phyloP scores from a whole-genome alignment of 2,888 invertebrate genomes.

The Cylloceria caligata region DNA sequence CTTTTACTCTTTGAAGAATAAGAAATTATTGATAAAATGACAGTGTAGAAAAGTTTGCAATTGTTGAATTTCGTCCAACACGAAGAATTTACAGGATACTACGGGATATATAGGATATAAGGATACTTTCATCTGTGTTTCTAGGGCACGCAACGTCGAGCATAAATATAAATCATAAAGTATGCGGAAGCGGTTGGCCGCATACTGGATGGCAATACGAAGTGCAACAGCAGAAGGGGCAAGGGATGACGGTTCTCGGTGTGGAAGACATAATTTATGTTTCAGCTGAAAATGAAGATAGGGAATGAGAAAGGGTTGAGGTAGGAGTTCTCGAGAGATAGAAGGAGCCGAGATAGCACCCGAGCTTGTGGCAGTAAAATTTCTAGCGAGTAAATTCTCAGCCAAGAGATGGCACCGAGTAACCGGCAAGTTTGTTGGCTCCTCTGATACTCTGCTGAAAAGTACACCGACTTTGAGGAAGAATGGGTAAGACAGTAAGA shows the following conservation, averaged over 20 bases:
- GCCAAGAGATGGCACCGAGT: constrained; percentile 9
- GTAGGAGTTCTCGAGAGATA: constrained; percentile 31
- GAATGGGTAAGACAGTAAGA: constrained; percentile 28
- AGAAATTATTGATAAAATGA: neutral
- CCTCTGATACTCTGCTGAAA: neutral
- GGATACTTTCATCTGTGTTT: constrained; percentile 10
- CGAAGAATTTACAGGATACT: neutral
- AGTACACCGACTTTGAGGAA: neutral
- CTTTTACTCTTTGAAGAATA: neutral
- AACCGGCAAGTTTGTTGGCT: neutral
- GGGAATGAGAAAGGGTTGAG: constrained; percentile 2
- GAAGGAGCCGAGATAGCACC: constrained; percentile 9
- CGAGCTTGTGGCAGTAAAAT: constrained; percentile 31
- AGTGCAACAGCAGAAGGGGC: neutral
- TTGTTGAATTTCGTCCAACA: neutral
- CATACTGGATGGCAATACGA: constrained; percentile 24
- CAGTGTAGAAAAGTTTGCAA: neutral
- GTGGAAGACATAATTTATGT: constrained; percentile 50
- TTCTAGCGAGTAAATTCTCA: constrained; percentile 40
- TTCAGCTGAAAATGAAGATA: constrained; percentile 51
- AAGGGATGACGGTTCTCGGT: constrained; percentile 38
- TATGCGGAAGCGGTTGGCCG: constrained; percentile 20
- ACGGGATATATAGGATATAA: constrained; percentile 11
- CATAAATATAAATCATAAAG: constrained; percentile 44
- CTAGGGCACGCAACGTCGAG: neutral